Conservation (phyloP, 92 coral and sea anemone genomes). For the Metridium senile region DNA sequence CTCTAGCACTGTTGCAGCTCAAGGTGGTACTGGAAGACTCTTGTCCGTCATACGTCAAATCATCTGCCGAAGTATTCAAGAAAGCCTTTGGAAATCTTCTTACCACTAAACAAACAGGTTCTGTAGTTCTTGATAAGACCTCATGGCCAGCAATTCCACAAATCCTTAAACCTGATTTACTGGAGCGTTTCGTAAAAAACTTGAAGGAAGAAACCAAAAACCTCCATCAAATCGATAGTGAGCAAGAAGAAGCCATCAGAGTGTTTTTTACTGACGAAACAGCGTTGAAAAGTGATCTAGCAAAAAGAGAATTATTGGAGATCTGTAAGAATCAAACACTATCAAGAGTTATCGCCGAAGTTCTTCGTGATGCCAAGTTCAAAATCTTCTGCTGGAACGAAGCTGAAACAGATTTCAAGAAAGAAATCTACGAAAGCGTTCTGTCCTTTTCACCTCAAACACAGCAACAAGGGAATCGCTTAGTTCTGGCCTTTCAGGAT, state of each 20-base stretch:
- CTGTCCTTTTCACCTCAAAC: conserved; percentile 1
- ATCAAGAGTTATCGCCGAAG: neutral
- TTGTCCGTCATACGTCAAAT: neutral
- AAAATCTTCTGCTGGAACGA: neutral
- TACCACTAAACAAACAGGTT: conserved; percentile 25
- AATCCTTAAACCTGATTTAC: conserved; percentile 27
- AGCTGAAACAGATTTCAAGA: conserved; percentile 1
- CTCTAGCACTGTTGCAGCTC: conserved; percentile 39
- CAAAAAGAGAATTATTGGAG: neutral
- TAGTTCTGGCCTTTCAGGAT: neutral
- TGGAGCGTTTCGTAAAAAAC: conserved; percentile 29
- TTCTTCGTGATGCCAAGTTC: neutral
- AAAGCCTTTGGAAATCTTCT: neutral
- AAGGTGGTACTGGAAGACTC: conserved; percentile 1
- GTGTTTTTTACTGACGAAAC: conserved; percentile 15
- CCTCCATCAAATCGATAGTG: neutral
- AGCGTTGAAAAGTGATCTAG: neutral
- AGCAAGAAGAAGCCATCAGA: conserved; percentile 8
- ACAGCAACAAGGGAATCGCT: neutral
- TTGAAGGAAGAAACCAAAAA: conserved; percentile 16
- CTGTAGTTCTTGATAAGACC: conserved; percentile 21
- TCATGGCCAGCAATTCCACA: conserved; percentile 66
- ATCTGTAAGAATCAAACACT: neutral
- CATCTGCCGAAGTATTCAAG: conserved; percentile 12
- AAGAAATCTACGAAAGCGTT: neutral